phyloP scores from a whole-genome alignment of 1,140 invertebrate species.

The Achatina immaculata region DNA sequence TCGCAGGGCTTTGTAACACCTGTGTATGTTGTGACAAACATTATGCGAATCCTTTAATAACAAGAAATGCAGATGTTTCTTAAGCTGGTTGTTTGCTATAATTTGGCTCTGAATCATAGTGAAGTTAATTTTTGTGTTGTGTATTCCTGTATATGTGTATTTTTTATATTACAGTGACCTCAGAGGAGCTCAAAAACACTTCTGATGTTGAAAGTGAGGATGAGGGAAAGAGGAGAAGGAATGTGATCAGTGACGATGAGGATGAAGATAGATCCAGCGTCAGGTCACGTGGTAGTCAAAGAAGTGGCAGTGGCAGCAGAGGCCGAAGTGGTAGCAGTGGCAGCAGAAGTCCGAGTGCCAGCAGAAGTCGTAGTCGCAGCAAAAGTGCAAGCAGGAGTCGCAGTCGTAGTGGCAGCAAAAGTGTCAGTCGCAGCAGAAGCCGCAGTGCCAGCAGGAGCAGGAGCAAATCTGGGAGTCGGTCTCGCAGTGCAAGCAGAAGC shows the following conservation, averaged over 20 bases:
- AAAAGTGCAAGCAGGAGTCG: slow-evolving; percentile 44
- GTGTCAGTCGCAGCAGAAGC: slow-evolving; percentile 46
- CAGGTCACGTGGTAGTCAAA: slow-evolving; percentile 43
- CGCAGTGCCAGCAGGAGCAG: slow-evolving; percentile 34
- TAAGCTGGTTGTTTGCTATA: no score
- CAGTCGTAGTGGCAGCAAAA: slow-evolving; percentile 43
- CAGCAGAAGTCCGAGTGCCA: slow-evolving; percentile 48
- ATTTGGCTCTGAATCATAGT: background rate
- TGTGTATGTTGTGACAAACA: no score
- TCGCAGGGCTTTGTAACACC: no score
- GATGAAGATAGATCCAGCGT: slow-evolving; percentile 43
- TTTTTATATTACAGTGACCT: slow-evolving; percentile 13
- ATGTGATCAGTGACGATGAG: slow-evolving; percentile 41
- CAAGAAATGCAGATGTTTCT: no score
- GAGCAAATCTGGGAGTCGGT: slow-evolving; percentile 42
- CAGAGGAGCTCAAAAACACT: slow-evolving; percentile 32
- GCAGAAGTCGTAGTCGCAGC: slow-evolving; percentile 43
- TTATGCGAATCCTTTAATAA: no score
- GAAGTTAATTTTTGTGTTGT: background rate
- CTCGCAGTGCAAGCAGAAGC: slow-evolving; percentile 34
- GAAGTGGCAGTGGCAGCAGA: slow-evolving; percentile 44
- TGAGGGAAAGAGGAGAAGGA: slow-evolving; percentile 46
- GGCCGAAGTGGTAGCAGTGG: slow-evolving; percentile 48
- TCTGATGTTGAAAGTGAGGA: slow-evolving; percentile 43
- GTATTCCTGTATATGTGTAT: background rate